phyloP scores from a whole-genome alignment of 2,113 vertebrate species.

The Cyanoliseus patagonus region DNA sequence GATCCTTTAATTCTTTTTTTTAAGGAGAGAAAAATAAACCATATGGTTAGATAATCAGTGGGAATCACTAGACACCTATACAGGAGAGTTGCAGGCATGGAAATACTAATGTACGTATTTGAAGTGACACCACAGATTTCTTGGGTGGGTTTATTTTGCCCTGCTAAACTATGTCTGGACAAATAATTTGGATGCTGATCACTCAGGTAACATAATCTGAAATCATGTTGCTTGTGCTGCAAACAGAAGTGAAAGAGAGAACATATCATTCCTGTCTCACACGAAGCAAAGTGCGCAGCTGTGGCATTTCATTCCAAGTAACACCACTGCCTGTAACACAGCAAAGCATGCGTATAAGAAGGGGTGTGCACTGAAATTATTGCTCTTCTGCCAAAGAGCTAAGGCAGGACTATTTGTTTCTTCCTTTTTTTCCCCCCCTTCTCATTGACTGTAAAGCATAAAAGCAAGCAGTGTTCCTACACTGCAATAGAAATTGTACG shows the following conservation, averaged over 20 bases:
- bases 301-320: neutral
- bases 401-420: neutral
- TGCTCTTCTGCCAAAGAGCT: constrained; percentile 11
- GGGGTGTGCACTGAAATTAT: neutral
- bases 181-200: constrained; percentile 43
- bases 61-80: constrained; percentile 40
- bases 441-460: neutral
- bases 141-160: neutral
- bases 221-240: neutral
- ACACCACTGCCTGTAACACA: neutral
- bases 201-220: neutral
- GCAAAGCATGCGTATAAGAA: neutral
- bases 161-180: neutral
- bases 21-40: neutral
- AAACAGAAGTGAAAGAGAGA: neutral
- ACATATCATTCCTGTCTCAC: constrained; percentile 11
- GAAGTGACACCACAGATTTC: constrained; percentile 18
- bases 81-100: neutral
- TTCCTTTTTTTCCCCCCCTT: neutral
- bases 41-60: constrained; percentile 36
- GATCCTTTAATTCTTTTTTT: neutral
- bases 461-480: neutral
- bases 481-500: neutral
- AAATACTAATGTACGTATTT: neutral
- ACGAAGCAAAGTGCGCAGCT: neutral